These are phyloP conservation scores for Metallyticus violacea DNA, from an alignment of 2,888 invertebrate genomes.

Conservation along the genomic window DNA sequence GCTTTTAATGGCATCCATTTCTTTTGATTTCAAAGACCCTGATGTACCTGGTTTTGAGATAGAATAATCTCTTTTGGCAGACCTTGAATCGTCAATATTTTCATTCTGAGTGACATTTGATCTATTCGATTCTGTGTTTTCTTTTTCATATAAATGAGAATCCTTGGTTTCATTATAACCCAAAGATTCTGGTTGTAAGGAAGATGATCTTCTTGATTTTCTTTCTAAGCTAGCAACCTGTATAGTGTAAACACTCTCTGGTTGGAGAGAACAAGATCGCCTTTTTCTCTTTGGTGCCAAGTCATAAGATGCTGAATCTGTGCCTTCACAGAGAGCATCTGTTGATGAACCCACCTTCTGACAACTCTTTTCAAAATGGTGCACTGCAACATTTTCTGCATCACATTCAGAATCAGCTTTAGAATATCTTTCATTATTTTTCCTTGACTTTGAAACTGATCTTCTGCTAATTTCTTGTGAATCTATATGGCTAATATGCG, in stretches of 20 bases:
- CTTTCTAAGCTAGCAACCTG: background rate
- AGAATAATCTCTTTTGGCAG: background rate
- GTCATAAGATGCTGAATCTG: background rate
- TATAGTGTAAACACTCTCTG: background rate
- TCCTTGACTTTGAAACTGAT: background rate
- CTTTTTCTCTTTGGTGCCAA: background rate
- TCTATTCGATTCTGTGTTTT: background rate
- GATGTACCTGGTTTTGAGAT: background rate
- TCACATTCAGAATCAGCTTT: background rate
- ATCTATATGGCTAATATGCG: background rate
- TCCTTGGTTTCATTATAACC: background rate
- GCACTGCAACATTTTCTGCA: background rate
- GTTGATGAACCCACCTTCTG: background rate
- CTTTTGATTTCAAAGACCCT: background rate
- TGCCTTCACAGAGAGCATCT: background rate
- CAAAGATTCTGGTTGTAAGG: background rate
- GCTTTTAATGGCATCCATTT: too few species aligned
- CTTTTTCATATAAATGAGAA: background rate
- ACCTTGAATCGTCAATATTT: background rate
- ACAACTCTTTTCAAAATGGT: background rate
- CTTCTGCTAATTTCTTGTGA: background rate
- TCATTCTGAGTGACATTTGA: background rate
- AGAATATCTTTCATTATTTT: background rate
- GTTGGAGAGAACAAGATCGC: background rate
- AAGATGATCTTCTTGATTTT: background rate